These are phyloP conservation scores for Serinus canaria DNA, from an alignment of 2,113 vertebrate genomes.

Conservation along the genomic window DNA sequence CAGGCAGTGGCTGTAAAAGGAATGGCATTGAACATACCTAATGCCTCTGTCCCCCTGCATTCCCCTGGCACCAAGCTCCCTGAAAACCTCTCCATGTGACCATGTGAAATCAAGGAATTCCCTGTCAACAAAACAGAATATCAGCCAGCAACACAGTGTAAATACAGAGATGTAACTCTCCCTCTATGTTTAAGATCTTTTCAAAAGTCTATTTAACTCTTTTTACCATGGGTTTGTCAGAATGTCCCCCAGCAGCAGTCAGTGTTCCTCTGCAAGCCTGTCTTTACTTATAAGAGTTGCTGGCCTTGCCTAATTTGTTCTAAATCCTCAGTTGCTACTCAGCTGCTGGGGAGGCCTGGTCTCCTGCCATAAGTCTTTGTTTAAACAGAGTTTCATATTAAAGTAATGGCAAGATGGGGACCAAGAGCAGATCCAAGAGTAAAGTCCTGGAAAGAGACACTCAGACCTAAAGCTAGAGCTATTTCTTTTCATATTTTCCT, in stretches of 20 bases:
- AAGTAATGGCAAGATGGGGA: background rate
- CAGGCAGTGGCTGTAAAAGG: background rate
- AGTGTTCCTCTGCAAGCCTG: background rate
- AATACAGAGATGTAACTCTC: background rate
- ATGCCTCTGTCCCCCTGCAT: background rate
- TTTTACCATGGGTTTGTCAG: background rate
- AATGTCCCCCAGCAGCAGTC: background rate
- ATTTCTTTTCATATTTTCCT: background rate
- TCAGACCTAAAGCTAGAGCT: background rate
- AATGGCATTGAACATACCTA: background rate
- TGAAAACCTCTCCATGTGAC: background rate
- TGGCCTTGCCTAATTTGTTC: background rate
- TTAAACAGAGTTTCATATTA: background rate
- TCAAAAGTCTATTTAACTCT: background rate
- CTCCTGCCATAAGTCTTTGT: background rate
- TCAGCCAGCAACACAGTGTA: background rate
- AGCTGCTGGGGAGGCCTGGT: background rate
- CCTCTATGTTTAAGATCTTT: background rate
- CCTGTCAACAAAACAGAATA: background rate
- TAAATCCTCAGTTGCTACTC: constrained; percentile 9
- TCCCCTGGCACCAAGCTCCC: background rate
- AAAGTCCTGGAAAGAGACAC: background rate
- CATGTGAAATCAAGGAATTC: background rate
- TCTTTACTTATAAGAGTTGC: background rate
- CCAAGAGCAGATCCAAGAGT: background rate